Percentiles rank a stretch among this genome's conserved stretches.
Evolutionary conservation across 2,797 vertebrate genomes (phyloP).

Genomic region (Aplochiton taeniatus): DNA sequence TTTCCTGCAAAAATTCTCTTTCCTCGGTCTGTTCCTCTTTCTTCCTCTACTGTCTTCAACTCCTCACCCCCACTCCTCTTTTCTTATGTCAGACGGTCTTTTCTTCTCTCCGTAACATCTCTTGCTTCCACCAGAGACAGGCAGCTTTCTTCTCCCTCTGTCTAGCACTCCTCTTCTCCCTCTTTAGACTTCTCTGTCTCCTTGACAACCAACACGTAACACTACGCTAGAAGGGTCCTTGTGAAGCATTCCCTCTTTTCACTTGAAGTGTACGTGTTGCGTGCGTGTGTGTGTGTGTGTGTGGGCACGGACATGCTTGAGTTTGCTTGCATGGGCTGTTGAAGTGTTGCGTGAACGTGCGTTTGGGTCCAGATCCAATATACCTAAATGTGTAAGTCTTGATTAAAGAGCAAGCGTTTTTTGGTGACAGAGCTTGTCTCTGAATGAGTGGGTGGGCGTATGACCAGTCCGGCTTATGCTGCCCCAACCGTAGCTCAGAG

Average conservation of each 20-base stretch:
- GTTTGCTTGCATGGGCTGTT: too few species aligned
- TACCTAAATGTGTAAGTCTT: too few species aligned
- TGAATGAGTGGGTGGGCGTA: not conserved
- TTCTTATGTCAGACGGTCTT: not conserved
- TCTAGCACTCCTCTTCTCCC: not conserved
- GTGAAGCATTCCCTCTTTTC: not conserved
- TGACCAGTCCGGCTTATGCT: not conserved
- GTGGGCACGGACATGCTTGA: not conserved
- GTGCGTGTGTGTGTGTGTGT: not conserved
- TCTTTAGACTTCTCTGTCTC: slow-evolving; percentile 17
- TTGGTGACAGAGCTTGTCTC: too few species aligned
- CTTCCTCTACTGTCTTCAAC: not conserved
- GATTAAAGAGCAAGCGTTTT: too few species aligned
- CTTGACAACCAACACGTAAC: slow-evolving; percentile 38
- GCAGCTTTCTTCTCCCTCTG: not conserved
- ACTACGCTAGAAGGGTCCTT: slow-evolving; percentile 3
- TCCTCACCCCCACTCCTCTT: not conserved
- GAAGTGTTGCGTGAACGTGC: too few species aligned
- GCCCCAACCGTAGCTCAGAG: not conserved
- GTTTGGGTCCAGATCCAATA: too few species aligned
- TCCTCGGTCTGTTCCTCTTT: not conserved
- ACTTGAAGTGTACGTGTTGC: not conserved
- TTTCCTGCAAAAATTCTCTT: too few species aligned
- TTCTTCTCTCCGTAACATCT: not conserved
- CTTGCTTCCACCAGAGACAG: not conserved